Conservation (phyloP, 2,888 invertebrate species). For the Odontocolon sp. region DNA sequence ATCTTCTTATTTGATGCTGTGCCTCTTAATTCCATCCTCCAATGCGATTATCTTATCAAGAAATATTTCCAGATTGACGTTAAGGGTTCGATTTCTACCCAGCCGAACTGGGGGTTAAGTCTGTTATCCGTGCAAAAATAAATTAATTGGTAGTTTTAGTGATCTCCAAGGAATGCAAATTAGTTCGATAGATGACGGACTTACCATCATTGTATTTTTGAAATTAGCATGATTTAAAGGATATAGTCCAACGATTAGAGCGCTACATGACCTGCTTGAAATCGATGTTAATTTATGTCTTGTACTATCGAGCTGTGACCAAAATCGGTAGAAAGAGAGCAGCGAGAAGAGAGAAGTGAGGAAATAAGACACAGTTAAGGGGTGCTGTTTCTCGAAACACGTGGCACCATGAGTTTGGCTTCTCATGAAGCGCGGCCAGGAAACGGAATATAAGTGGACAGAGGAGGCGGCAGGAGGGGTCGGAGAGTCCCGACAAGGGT, state of each 20-base stretch:
- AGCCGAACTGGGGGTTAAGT: no score
- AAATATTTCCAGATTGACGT: no score
- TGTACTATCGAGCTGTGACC: background rate
- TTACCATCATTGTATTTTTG: no score
- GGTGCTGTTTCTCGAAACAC: constrained; percentile 35
- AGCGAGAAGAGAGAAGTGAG: background rate
- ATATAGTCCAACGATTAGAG: constrained; percentile 12
- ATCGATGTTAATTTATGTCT: constrained; percentile 40
- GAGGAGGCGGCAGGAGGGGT: background rate
- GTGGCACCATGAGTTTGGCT: constrained; percentile 34
- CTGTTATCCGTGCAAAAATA: no score
- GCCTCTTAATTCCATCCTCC: no score
- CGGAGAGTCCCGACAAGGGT: constrained; percentile 12
- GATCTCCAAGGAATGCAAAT: background rate
- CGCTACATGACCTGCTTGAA: constrained; percentile 10
- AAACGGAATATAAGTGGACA: constrained; percentile 37
- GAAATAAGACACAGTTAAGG: background rate
- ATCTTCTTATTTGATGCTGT: no score
- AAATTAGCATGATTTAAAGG: constrained; percentile 52
- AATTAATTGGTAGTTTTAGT: background rate
- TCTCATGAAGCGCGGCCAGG: background rate
- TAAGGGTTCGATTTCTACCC: no score
- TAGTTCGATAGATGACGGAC: no score
- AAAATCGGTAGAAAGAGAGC: constrained; percentile 22
- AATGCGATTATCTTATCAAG: no score